Evolutionary conservation across 2,888 invertebrate genomes (phyloP).

Genomic region (Ectropis crepuscularia): DNA sequence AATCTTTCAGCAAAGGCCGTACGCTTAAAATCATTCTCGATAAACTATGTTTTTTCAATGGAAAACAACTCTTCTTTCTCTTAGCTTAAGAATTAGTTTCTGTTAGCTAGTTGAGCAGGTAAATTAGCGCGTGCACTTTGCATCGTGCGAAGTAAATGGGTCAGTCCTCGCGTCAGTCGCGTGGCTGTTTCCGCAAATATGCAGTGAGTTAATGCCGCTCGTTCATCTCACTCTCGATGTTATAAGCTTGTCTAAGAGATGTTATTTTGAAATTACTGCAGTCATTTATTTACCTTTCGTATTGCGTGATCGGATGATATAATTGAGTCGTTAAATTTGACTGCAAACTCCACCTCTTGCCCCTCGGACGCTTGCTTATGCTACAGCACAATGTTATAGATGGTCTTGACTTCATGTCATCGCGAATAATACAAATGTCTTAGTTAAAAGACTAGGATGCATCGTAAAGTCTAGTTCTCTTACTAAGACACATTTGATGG

Average conservation of each 20-base stretch:
- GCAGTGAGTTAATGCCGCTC: constrained; percentile 39
- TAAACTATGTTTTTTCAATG: constrained; percentile 8
- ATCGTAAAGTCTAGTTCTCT: not conserved
- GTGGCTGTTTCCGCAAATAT: constrained; percentile 49
- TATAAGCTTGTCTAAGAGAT: constrained; percentile 14
- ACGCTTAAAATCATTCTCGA: constrained; percentile 7
- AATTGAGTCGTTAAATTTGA: too few relatives aligned
- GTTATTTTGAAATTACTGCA: constrained; percentile 13
- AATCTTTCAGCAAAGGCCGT: constrained; percentile 17
- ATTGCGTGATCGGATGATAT: not conserved
- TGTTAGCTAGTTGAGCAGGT: constrained; percentile 25
- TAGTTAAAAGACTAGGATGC: too few relatives aligned
- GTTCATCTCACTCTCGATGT: constrained; percentile 30
- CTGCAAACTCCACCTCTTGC: too few relatives aligned
- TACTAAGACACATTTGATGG: too few relatives aligned
- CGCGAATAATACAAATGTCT: too few relatives aligned
- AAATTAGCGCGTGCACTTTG: constrained; percentile 38
- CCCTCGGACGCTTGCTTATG: too few relatives aligned
- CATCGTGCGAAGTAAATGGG: constrained; percentile 51
- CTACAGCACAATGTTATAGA: too few relatives aligned
- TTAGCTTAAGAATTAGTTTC: constrained; percentile 18
- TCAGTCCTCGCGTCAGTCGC: constrained; percentile 44
- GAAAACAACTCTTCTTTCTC: constrained; percentile 17
- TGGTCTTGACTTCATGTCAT: too few relatives aligned
- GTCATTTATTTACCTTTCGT: not conserved